A percentile compares a stretch with the other conserved stretches of the same genome.
Conservation (phyloP, 2,797 vertebrate genomes). For the Oreonectes daqikongensis region DNA sequence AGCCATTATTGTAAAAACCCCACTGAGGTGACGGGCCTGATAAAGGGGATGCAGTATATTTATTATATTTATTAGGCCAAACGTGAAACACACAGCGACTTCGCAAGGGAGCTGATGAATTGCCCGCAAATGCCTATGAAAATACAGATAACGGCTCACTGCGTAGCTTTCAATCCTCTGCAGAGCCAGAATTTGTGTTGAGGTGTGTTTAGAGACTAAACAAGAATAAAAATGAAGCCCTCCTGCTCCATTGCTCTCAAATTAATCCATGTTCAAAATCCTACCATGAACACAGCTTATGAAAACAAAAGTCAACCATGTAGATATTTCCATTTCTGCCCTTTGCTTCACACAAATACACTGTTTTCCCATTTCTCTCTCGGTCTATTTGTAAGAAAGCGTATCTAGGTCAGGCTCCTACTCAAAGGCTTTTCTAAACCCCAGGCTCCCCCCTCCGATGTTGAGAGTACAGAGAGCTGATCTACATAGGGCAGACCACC, state of each 20-base stretch:
- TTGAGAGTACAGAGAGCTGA: constrained; percentile 44
- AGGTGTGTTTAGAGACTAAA: constrained; percentile 28
- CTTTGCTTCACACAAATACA: constrained; percentile 34
- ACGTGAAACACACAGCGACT: constrained; percentile 12
- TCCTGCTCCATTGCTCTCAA: constrained; percentile 24
- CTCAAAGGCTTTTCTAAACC: constrained; percentile 45
- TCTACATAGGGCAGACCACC: constrained; percentile 43
- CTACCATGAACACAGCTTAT: constrained; percentile 37
- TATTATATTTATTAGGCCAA: constrained; percentile 1
- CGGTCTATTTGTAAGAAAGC: constrained; percentile 35
- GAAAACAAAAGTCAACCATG: constrained; percentile 49
- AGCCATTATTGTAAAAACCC: constrained; percentile 6
- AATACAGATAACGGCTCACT: constrained; percentile 14
- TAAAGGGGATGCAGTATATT: constrained; percentile 6
- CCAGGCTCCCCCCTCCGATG: constrained; percentile 38
- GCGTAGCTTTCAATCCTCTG: constrained; percentile 5
- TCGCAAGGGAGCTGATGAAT: background rate
- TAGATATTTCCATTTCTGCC: constrained; percentile 40
- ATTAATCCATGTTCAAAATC: constrained; percentile 46
- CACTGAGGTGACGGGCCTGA: constrained; percentile 11
- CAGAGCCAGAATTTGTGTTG: constrained; percentile 22
- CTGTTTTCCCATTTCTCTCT: constrained; percentile 22
- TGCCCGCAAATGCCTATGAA: constrained; percentile 9
- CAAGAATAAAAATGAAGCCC: constrained; percentile 35
- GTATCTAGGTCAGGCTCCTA: constrained; percentile 52